Evolutionary conservation across 2,113 vertebrate species (phyloP).

Genomic region (Menura novaehollandiae): DNA sequence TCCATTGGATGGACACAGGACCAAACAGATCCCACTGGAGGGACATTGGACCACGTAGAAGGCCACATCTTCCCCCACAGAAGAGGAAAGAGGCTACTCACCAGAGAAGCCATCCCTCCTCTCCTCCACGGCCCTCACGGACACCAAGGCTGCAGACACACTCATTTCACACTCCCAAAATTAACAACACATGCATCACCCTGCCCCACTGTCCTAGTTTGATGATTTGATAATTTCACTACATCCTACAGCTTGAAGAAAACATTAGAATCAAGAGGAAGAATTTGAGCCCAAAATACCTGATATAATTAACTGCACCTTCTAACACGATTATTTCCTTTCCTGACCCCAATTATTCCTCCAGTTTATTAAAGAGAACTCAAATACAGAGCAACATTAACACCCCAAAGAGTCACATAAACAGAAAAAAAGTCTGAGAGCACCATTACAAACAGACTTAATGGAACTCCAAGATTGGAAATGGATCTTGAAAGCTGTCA

Average conservation of each 20-base stretch:
- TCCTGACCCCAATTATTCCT: slow-evolving; percentile 37
- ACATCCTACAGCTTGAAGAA: background rate
- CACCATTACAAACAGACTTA: slow-evolving; percentile 45
- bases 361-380: slow-evolving; percentile 10
- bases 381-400: background rate
- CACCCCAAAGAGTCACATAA: slow-evolving; percentile 30
- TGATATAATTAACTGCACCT: slow-evolving; percentile 5
- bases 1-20: too few species aligned
- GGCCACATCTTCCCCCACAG: background rate
- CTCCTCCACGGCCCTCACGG: rapidly evolving
- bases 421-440: slow-evolving; percentile 33
- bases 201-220: background rate
- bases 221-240: background rate
- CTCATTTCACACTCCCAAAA: background rate
- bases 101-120: background rate
- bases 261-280: background rate
- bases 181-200: background rate
- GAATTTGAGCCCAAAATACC: background rate
- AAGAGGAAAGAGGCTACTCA: background rate
- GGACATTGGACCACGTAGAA: background rate
- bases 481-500: slow-evolving; percentile 62
- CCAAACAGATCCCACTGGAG: background rate
- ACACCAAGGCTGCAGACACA: background rate
- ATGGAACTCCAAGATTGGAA: slow-evolving; percentile 41
- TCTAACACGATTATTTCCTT: background rate